These are phyloP conservation scores for Brachylomia viminalis DNA, from an alignment of 2,888 invertebrate species.

Conservation along the genomic window DNA sequence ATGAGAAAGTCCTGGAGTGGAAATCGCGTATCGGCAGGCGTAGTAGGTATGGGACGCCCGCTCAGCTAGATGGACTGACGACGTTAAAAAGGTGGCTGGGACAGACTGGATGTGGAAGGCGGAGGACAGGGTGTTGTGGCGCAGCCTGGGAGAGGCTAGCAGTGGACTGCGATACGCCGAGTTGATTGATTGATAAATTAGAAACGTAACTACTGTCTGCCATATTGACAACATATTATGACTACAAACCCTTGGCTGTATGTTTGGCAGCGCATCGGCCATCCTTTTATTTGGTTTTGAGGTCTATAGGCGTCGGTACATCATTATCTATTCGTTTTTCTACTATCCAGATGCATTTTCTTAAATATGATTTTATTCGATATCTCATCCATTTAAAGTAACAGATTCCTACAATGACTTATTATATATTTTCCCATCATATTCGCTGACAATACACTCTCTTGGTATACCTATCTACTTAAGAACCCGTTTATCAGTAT, in stretches of 20 bases:
- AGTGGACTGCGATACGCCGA: neutral
- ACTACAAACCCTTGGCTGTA: neutral
- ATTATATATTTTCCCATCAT: conserved; percentile 14
- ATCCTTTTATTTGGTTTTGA: neutral
- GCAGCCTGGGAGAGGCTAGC: neutral
- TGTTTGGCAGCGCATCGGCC: neutral
- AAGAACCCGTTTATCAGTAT: conserved; percentile 54
- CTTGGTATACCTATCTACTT: conserved; percentile 9
- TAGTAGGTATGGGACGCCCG: neutral
- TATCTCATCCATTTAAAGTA: neutral
- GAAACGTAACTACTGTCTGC: neutral
- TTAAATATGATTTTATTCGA: neutral
- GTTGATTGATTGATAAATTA: neutral
- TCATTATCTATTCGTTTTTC: neutral
- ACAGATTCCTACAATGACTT: neutral
- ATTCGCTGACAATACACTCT: conserved; percentile 18
- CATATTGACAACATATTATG: neutral
- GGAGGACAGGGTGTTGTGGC: neutral
- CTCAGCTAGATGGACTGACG: neutral
- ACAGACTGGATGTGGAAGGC: neutral
- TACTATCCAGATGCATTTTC: neutral
- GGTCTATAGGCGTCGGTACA: neutral
- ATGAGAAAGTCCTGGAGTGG: neutral
- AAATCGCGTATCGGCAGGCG: neutral
- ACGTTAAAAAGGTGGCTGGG: neutral